Evolutionary conservation across 2,797 vertebrate species (phyloP).

Genomic region (Helostoma temminkii): DNA sequence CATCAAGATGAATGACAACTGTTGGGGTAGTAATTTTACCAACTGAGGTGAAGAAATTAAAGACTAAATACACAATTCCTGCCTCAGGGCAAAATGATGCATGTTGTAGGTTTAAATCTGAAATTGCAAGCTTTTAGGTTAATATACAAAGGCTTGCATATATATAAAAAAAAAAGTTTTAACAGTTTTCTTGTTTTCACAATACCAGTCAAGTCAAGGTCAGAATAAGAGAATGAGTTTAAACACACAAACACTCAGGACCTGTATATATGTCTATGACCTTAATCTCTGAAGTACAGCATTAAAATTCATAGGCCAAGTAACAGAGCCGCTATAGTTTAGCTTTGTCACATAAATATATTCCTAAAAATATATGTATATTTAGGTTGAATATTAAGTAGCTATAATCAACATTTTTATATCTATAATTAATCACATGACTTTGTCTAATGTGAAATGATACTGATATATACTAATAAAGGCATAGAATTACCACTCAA

Average conservation of each 20-base stretch:
- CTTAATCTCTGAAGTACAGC: conserved; percentile 45
- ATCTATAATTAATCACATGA: not conserved
- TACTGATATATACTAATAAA: not conserved
- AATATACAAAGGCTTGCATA: conserved; percentile 1
- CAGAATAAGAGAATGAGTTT: not conserved
- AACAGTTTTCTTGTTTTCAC: not conserved
- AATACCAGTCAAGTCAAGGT: conserved; percentile 14
- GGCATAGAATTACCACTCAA: not conserved
- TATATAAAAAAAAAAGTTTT: not conserved
- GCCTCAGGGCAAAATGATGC: conserved; percentile 19
- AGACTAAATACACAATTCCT: conserved; percentile 20
- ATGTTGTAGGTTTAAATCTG: conserved; percentile 13
- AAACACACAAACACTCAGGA: conserved; percentile 25
- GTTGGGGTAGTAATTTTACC: conserved; percentile 31
- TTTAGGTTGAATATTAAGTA: conserved; percentile 9
- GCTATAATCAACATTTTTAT: not conserved
- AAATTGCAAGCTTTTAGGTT: not conserved
- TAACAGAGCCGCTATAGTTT: conserved; percentile 38
- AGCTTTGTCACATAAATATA: conserved; percentile 33
- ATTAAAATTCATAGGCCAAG: conserved; percentile 54
- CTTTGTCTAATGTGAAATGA: not conserved
- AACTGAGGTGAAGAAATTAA: conserved; percentile 13
- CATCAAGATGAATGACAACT: conserved; percentile 65
- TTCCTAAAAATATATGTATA: conserved; percentile 5
- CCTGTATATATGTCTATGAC: conserved; percentile 36